Evolutionary conservation across 2,797 vertebrate species (phyloP).

Genomic region (Ataeniobius toweri): DNA sequence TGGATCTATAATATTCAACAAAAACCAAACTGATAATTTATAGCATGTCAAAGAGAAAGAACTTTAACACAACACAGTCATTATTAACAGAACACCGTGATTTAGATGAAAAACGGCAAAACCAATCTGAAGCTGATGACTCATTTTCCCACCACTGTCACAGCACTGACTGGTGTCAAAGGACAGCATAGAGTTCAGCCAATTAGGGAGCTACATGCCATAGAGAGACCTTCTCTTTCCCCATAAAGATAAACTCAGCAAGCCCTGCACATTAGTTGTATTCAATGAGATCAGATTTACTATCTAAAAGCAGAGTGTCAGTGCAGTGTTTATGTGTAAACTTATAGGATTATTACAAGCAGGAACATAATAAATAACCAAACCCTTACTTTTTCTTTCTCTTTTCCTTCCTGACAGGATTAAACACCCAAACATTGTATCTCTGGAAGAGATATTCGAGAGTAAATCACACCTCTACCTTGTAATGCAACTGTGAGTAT

Average conservation of each 20-base stretch:
- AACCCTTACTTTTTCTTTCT: constrained; percentile 3
- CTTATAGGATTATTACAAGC: background rate
- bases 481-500: constrained; percentile 98
- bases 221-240: constrained; percentile 10
- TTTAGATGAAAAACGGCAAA: constrained; percentile 21
- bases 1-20: background rate
- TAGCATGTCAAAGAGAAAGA: background rate
- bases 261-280: background rate
- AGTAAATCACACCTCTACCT: constrained; percentile 96
- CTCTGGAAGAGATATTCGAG: constrained; percentile 97
- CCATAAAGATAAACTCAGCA: constrained; percentile 18
- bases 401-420: constrained; percentile 80
- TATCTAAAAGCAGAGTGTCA: background rate
- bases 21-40: background rate
- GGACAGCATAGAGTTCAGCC: constrained; percentile 48
- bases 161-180: constrained; percentile 37
- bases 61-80: background rate
- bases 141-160: constrained; percentile 48
- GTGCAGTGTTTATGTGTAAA: background rate
- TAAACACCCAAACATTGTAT: constrained; percentile 96
- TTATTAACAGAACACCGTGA: constrained; percentile 6
- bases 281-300: background rate
- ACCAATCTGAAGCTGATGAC: constrained; percentile 34
- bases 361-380: constrained; percentile 12
- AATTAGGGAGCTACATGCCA: constrained; percentile 44